These are phyloP conservation scores for Drosophila putrida DNA, from an alignment of 2,888 invertebrate genomes.

Conservation along the genomic window DNA sequence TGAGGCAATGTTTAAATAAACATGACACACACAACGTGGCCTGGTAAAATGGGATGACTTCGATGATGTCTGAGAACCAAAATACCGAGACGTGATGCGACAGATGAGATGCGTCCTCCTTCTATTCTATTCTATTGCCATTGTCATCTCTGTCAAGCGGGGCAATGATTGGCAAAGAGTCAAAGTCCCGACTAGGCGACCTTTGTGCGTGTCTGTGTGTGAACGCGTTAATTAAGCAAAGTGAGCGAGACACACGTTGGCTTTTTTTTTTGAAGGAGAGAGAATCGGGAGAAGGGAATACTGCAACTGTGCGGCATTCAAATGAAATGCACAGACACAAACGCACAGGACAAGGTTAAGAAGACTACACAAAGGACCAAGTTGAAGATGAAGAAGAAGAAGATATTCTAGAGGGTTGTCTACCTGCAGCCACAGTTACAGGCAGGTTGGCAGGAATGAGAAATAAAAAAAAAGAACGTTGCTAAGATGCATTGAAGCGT, in stretches of 20 bases:
- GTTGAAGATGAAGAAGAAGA: conserved; percentile 22
- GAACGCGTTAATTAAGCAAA: conserved; percentile 80
- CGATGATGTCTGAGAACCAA: conserved; percentile 67
- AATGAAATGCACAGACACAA: conserved; percentile 70
- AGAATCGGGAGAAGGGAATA: conserved; percentile 7
- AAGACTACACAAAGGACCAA: conserved; percentile 64
- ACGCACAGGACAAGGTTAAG: conserved; percentile 53
- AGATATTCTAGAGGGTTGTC: conserved; percentile 38
- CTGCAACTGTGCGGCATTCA: conserved; percentile 62
- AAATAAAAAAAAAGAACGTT: conserved; percentile 37
- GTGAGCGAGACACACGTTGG: conserved; percentile 78
- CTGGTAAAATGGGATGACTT: conserved; percentile 45
- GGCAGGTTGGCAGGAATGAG: conserved; percentile 14
- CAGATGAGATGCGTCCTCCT: conserved; percentile 56
- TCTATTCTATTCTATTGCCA: conserved; percentile 68
- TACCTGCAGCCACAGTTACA: conserved; percentile 56
- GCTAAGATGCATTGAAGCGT: conserved; percentile 76
- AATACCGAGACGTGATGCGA: conserved; percentile 70
- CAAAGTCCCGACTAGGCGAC: conserved; percentile 70
- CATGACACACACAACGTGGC: conserved; percentile 61
- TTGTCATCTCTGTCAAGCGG: conserved; percentile 61
- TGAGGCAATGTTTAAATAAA: conserved; percentile 64
- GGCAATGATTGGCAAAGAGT: conserved; percentile 81
- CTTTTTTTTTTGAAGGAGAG: neutral
- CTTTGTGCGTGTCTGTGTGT: conserved; percentile 64